Base-by-base conservation (phyloP, 2,113 vertebrate species). In the Mohoua ochrocephala region DNA sequence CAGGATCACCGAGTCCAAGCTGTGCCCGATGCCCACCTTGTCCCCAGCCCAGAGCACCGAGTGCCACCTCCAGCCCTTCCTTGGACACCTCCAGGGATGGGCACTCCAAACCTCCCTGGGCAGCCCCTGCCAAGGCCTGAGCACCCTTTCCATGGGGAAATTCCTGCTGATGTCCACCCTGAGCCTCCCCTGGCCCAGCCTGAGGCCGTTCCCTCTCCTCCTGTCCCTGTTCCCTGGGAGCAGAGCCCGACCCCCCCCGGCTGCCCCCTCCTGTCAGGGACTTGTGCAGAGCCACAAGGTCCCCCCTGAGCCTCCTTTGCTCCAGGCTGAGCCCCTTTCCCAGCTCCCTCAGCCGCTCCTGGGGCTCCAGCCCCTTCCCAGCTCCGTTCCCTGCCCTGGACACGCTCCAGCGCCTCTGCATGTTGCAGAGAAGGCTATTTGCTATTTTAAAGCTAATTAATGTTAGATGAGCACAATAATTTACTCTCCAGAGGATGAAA, bases 1-100 rank as follows among this genome's bases (percentile, higher is more conserved):
- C 33, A 11, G 7, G 39, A 21, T 12, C 33, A 22, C 2, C 0
- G 1, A 37, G 44, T 2, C 37, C 45, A 9, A 0, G 0, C 37
- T 50, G 5, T 61, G 28, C 39, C 54, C 1, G 0, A 6, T 50
- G 0, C 21, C 37, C 37, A 15, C 11, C 24, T 0, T 37, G 31
- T 59, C 37, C 35, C 26, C 44, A 79, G 60, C 39, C 33, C 61
- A 33, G 65, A 11, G 53, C 78, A 0, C 59, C 7, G 3, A n/a
- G 50, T 41, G 75, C 22, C 75, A 50, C 57, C 7, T 21, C 65
- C 44, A 57, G 52, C 10, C 2, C 2, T 45, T 24, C 63, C 54
- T 2, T 2, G 65, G 37, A 2, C 45, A 24, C 67, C 45, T 52
- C 15, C 59, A 57, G 60, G 67, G 42, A 23, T 47, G 82, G 60